Evolutionary conservation across 2,888 invertebrate species (phyloP).

Genomic region (Perizoma affinitatum): DNA sequence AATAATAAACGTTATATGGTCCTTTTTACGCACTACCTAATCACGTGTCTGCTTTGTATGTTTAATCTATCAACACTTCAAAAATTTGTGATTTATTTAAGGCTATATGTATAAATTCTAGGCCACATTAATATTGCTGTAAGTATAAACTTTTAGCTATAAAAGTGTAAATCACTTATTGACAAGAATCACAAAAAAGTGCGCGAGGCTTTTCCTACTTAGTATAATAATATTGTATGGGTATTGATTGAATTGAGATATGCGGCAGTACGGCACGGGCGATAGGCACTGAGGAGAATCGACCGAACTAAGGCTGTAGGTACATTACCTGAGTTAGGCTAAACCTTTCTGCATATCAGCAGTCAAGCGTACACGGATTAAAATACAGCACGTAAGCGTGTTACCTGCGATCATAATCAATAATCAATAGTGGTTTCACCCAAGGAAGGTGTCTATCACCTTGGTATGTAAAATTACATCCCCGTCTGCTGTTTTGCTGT

Average conservation of each 20-base stretch:
- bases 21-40: constrained; percentile 65
- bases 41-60: constrained; percentile 55
- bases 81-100: constrained; percentile 22
- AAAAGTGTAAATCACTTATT: constrained; percentile 20
- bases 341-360: too few relatives aligned
- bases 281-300: constrained; percentile 13
- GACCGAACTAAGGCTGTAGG: too few relatives aligned
- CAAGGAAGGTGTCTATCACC: too few relatives aligned
- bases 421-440: too few relatives aligned
- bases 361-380: too few relatives aligned
- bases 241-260: background rate
- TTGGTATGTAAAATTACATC: too few relatives aligned
- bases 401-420: too few relatives aligned
- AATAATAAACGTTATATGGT: constrained; percentile 73
- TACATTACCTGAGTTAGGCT: too few relatives aligned
- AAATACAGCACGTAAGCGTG: too few relatives aligned
- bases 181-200: constrained; percentile 22
- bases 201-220: constrained; percentile 16
- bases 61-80: constrained; percentile 13
- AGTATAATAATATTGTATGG: background rate
- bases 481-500: too few relatives aligned
- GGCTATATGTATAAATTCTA: constrained; percentile 31
- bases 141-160: constrained; percentile 13
- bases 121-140: constrained; percentile 30
- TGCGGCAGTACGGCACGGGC: constrained; percentile 26